Base-by-base conservation (phyloP, 2,888 invertebrate genomes). In the Carabus problematicus region DNA sequence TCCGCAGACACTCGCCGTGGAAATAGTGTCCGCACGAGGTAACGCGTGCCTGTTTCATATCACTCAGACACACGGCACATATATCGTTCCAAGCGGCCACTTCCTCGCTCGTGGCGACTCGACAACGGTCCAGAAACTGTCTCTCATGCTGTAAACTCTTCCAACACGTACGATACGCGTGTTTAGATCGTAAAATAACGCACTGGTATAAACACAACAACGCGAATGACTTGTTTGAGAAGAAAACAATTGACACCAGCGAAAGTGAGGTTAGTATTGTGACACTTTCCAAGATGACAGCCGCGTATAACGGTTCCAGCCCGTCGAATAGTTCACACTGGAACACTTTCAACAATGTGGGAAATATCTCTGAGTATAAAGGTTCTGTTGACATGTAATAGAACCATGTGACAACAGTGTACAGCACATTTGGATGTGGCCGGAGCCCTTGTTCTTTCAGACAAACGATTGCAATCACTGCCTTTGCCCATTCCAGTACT, bases 11-110 rank as follows among this genome's bases (percentile, higher is more conserved):
- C 75, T 89, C 88, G 0, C 90, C 90, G 80, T 93, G 93, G 81
- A 92, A 93, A 76, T 89, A 85, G 78, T 93, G 93, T 55, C 89
- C 89, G 76, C 93, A 93, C 0, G 92, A 91, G 0, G 92, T 93
- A 45, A 92, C 87, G 54, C 91, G 84, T 0, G 92, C 92, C 8
- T 86, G 85, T 64, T 82, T 84, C 91, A 93, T 91, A 9, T 82
- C 79, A 70, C 86, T 88, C 45, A 93, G 83, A 75, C 93, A 93
- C 1, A 93, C 90, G 0, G 92, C 90, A 79, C 93, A 93, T 7
- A 92, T 89, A 75, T 93, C 92, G 73, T 92, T 90, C 74, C 89
- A 85, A 11, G 85, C 85, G 11, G 85, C 82, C 43, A 93, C 83
- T 73, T 92, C 92, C n/a, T 86, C 85, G 0, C 79, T 72, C 1